A percentile compares a stretch with the other conserved stretches of the same genome.
These are phyloP conservation scores for Pelodytes ibericus DNA, from an alignment of 2,797 vertebrate species.

Conservation along the genomic window DNA sequence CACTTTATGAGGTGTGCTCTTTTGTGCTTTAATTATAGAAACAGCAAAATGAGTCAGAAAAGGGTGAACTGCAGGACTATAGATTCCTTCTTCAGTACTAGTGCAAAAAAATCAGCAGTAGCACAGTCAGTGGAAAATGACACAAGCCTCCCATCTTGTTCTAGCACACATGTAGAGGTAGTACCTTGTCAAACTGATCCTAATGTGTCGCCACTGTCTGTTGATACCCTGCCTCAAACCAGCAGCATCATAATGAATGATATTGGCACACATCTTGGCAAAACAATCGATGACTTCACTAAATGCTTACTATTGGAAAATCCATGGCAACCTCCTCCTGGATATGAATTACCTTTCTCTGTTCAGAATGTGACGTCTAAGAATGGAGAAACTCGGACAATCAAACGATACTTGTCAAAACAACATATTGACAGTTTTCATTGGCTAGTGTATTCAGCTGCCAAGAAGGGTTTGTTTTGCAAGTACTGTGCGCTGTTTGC, in stretches of 20 bases:
- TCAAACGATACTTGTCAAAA: too few species aligned
- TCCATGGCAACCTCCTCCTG: too few species aligned
- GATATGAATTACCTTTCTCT: too few species aligned
- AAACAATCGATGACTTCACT: too few species aligned
- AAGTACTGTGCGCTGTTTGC: too few species aligned
- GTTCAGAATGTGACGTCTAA: too few species aligned
- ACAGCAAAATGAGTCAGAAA: background rate
- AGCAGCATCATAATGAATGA: background rate
- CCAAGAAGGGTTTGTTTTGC: too few species aligned
- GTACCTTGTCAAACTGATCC: background rate
- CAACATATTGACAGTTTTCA: too few species aligned
- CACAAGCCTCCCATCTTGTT: background rate
- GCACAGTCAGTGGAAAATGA: background rate
- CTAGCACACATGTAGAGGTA: too few species aligned
- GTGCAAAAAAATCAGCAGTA: background rate
- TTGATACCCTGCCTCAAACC: background rate
- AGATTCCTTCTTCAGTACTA: background rate
- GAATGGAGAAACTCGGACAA: too few species aligned
- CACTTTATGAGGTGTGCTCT: background rate
- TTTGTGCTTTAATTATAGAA: slow-evolving; percentile 1
- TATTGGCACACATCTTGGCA: background rate
- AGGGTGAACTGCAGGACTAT: background rate
- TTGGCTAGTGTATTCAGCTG: too few species aligned
- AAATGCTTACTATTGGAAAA: background rate
- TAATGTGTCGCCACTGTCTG: background rate